Conservation (phyloP, 2,797 vertebrate species). For the Eospalax fontanierii region DNA sequence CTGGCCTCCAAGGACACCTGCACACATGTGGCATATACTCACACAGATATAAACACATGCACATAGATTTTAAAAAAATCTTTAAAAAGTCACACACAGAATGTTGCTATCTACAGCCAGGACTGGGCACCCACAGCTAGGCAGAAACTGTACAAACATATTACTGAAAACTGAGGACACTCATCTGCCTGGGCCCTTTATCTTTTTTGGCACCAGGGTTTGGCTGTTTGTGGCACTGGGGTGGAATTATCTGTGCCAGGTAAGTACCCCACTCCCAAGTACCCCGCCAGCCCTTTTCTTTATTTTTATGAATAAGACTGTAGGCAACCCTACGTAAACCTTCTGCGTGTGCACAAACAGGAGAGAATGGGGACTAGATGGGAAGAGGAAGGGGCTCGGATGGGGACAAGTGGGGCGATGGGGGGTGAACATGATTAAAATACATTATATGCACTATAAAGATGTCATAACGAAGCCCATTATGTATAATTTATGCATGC, state of each 20-base stretch:
- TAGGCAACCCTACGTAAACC: not conserved
- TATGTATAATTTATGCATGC: not conserved
- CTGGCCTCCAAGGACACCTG: not conserved
- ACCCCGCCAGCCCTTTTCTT: not conserved
- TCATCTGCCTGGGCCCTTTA: not conserved
- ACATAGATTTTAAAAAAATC: not conserved
- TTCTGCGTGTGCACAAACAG: not conserved
- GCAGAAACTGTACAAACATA: not conserved
- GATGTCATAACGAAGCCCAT: not conserved
- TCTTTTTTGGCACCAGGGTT: too few relatives aligned
- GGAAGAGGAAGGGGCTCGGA: not conserved
- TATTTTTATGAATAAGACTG: not conserved
- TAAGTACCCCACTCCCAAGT: too few relatives aligned
- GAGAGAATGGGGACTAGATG: not conserved
- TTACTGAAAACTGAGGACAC: not conserved
- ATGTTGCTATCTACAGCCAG: not conserved
- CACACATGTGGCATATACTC: not conserved
- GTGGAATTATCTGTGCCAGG: not conserved
- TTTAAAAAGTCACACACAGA: not conserved
- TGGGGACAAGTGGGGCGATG: not conserved
- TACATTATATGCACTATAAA: not conserved
- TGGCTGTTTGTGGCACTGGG: not conserved
- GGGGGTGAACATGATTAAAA: not conserved
- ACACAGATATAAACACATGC: not conserved
- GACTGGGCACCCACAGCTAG: not conserved